Conservation (phyloP, 1,140 invertebrate genomes). For the Apis laboriosa region DNA sequence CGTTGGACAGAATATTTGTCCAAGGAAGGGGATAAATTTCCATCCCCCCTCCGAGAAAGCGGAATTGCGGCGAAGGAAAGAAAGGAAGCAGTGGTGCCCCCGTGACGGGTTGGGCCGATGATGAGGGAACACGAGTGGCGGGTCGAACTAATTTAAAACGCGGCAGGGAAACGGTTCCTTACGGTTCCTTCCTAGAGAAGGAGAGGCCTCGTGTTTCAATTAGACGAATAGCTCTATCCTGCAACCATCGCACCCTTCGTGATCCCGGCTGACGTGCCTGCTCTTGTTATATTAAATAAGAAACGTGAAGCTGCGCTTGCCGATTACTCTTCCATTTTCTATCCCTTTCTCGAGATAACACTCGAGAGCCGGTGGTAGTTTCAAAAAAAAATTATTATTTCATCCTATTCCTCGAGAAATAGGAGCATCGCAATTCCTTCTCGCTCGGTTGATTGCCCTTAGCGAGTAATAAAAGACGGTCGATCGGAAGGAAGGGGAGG, state of each 20-base stretch:
- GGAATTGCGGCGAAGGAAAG: no score
- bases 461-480: no score
- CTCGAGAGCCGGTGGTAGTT: no score
- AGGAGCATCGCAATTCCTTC: no score
- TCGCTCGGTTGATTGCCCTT: no score
- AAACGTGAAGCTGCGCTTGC: not conserved
- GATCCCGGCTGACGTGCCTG: conserved; percentile 5
- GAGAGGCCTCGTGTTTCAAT: conserved; percentile 9
- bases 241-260: not conserved
- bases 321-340: not conserved
- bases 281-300: not conserved
- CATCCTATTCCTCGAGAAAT: no score
- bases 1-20: no score
- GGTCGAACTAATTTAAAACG: conserved; percentile 54
- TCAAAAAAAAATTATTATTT: no score
- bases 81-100: conserved; percentile 55
- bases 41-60: no score
- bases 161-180: conserved; percentile 2
- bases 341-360: no score
- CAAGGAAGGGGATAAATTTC: no score
- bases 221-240: conserved; percentile 6
- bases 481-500: no score
- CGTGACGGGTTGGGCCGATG: conserved; percentile 16
- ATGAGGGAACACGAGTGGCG: not conserved
- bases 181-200: not conserved